A percentile compares a stretch with the other conserved stretches of the same genome.
phyloP scores from a whole-genome alignment of 2,888 invertebrate species.

The Drosophila monieri region DNA sequence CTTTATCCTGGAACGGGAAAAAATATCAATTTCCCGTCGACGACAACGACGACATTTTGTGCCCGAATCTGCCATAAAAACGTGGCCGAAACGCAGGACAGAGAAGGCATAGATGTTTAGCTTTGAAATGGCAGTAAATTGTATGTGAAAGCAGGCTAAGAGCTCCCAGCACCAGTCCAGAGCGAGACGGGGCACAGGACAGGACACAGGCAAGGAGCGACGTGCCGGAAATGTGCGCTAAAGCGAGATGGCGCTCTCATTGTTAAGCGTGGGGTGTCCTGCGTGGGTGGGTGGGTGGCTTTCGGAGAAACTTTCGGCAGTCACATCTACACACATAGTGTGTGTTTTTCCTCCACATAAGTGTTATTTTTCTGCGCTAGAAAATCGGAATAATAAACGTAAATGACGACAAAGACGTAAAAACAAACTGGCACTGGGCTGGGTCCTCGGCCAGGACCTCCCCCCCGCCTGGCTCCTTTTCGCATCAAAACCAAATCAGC shows the following conservation, averaged over 20 bases:
- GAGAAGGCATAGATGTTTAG: slow-evolving; percentile 69
- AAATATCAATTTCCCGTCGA: slow-evolving; percentile 80
- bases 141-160: slow-evolving; percentile 78
- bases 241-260: slow-evolving; percentile 73
- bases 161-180: slow-evolving; percentile 48
- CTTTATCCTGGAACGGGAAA: slow-evolving; percentile 52
- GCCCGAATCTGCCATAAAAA: slow-evolving; percentile 55
- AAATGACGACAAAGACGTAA: slow-evolving; percentile 71
- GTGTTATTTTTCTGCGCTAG: slow-evolving; percentile 81
- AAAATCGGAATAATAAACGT: slow-evolving; percentile 80
- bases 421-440: slow-evolving; percentile 62
- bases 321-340: slow-evolving; percentile 30
- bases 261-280: slow-evolving; percentile 10
- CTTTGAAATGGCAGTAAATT: slow-evolving; percentile 77
- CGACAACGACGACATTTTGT: slow-evolving; percentile 71
- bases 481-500: slow-evolving; percentile 68
- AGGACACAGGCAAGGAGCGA: slow-evolving; percentile 21
- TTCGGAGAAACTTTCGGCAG: slow-evolving; percentile 37
- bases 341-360: slow-evolving; percentile 51
- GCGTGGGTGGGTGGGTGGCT: slow-evolving; percentile 5
- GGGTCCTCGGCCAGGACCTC: background rate
- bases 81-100: slow-evolving; percentile 1
- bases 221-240: slow-evolving; percentile 69
- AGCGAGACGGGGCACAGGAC: slow-evolving; percentile 7
- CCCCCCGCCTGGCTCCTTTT: slow-evolving; percentile 8